Conservation (phyloP, 2,888 invertebrate genomes). For the Pammene aurita region DNA sequence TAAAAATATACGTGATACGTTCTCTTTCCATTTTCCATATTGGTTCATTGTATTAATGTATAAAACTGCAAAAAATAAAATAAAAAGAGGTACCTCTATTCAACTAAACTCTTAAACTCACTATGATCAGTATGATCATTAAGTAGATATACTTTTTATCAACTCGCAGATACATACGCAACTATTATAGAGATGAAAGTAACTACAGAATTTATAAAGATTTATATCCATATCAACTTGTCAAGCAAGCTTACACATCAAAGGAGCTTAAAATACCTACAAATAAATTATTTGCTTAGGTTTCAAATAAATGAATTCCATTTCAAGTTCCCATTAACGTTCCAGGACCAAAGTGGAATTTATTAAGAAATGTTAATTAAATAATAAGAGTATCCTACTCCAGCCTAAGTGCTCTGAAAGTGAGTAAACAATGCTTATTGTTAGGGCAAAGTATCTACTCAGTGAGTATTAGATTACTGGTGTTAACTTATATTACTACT, state of each 20-base stretch:
- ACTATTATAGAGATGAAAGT: too few relatives aligned
- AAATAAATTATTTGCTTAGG: not conserved
- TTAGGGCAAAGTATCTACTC: constrained; percentile 4
- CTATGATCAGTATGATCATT: too few relatives aligned
- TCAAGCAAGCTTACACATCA: not conserved
- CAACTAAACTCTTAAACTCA: too few relatives aligned
- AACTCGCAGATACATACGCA: too few relatives aligned
- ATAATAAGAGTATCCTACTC: constrained; percentile 12
- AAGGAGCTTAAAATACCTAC: not conserved
- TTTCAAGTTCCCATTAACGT: not conserved
- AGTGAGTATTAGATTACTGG: not conserved
- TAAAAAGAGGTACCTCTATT: too few relatives aligned
- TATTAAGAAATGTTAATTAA: constrained; percentile 15
- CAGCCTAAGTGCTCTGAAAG: constrained; percentile 14
- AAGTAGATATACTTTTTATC: too few relatives aligned
- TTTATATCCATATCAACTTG: not conserved
- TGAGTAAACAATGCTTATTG: constrained; percentile 16
- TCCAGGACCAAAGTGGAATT: not conserved
- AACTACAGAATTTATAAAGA: too few relatives aligned
- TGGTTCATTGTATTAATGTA: too few relatives aligned
- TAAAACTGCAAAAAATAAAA: too few relatives aligned
- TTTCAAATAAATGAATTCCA: not conserved
- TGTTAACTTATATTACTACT: not conserved
- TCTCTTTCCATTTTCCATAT: too few relatives aligned
- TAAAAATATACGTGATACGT: too few relatives aligned